phyloP scores from a whole-genome alignment of 1,140 invertebrate species.

The Drosophila pallidifrons region DNA sequence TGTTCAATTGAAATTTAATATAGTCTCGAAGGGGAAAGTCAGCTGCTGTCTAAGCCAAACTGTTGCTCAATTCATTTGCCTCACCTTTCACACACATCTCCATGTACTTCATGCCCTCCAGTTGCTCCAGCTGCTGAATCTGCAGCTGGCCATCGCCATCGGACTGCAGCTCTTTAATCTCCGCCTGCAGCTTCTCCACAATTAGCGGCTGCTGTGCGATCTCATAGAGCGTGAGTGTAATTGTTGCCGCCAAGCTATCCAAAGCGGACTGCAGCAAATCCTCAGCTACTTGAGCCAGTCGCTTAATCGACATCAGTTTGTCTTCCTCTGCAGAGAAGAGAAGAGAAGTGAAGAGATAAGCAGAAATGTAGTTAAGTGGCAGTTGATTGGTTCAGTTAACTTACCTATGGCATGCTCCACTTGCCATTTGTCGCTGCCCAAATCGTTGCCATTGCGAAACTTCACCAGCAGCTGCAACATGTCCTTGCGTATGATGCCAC shows the following conservation, averaged over 20 bases:
- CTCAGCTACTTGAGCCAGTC: constrained; percentile 67
- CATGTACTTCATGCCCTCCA: constrained; percentile 67
- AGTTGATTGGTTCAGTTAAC: background rate
- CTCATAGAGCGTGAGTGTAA: constrained; percentile 66
- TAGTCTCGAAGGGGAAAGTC: background rate
- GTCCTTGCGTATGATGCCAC: constrained; percentile 70
- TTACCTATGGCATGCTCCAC: constrained; percentile 61
- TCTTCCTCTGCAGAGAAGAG: constrained; percentile 55
- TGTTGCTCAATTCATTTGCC: background rate
- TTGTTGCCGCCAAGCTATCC: constrained; percentile 60
- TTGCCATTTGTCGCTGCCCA: constrained; percentile 62
- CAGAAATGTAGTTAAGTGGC: background rate
- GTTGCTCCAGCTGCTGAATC: constrained; percentile 61
- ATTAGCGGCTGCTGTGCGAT: constrained; percentile 68
- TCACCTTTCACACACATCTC: constrained; percentile 75
- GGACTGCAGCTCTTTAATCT: constrained; percentile 50
- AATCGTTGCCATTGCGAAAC: constrained; percentile 76
- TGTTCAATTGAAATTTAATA: background rate
- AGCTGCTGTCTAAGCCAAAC: background rate
- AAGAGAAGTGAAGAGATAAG: too few relatives aligned
- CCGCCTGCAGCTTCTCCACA: constrained; percentile 65
- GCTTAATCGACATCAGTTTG: constrained; percentile 69
- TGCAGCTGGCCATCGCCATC: constrained; percentile 37
- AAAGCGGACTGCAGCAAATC: constrained; percentile 69
- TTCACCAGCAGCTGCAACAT: constrained; percentile 73